Evolutionary conservation across 2,888 invertebrate species (phyloP).

Genomic region (Zaprionus bogoriensis): DNA sequence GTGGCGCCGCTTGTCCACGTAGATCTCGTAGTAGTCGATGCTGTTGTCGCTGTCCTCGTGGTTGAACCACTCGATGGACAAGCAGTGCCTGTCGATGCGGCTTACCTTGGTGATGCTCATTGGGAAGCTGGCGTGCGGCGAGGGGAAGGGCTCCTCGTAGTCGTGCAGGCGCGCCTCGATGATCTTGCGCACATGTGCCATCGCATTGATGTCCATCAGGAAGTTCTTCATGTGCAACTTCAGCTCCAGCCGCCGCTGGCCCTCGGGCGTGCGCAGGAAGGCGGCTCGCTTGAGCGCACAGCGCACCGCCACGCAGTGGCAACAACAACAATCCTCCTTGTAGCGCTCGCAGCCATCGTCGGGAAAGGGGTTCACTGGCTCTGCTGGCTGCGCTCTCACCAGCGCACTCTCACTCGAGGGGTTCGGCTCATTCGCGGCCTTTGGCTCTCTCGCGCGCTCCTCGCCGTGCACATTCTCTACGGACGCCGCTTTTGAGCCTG

Average conservation of each 20-base stretch:
- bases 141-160: conserved; percentile 14
- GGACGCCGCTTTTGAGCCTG: no score
- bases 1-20: conserved; percentile 29
- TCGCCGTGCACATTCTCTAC: no score
- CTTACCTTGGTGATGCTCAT: conserved; percentile 35
- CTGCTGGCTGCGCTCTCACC: no score
- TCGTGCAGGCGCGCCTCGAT: conserved; percentile 33
- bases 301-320: conserved; percentile 51
- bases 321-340: conserved; percentile 46
- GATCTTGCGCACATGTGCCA: conserved; percentile 28
- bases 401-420: no score
- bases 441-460: background rate
- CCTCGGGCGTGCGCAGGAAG: conserved; percentile 44
- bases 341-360: conserved; percentile 42
- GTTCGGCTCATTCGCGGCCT: background rate
- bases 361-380: conserved; percentile 20
- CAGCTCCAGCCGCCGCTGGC: conserved; percentile 30
- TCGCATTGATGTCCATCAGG: conserved; percentile 58
- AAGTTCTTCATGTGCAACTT: conserved; percentile 52
- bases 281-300: conserved; percentile 29
- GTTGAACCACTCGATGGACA: conserved; percentile 49
- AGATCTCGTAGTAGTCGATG: conserved; percentile 52
- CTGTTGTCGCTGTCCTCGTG: conserved; percentile 40
- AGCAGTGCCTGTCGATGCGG: conserved; percentile 29
- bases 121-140: conserved; percentile 41